phyloP scores from a whole-genome alignment of 1,140 invertebrate species.

The Archegozetes longisetosus region DNA sequence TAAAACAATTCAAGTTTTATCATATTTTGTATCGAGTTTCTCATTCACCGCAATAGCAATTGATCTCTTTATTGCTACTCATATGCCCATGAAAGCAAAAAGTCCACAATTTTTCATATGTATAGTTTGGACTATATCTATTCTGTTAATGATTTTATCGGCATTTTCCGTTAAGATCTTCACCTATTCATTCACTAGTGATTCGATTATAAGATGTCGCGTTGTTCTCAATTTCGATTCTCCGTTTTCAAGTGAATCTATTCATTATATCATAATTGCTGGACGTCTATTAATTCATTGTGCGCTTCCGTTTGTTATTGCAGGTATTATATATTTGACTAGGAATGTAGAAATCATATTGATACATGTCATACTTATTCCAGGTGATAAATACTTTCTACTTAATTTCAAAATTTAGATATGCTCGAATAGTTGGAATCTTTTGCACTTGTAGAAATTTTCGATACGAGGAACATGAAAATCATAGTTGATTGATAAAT shows the following conservation, averaged over 20 bases:
- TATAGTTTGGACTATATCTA: neutral
- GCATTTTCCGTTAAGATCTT: neutral
- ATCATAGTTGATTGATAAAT: too few relatives aligned
- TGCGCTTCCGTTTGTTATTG: slow-evolving; percentile 34
- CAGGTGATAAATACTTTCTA: too few relatives aligned
- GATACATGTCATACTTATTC: too few relatives aligned
- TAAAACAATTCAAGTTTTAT: slow-evolving; percentile 2
- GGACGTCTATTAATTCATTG: slow-evolving; percentile 36
- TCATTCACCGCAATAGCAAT: slow-evolving; percentile 37
- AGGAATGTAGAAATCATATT: too few relatives aligned
- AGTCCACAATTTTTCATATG: neutral
- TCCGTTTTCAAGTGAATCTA: neutral
- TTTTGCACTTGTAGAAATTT: too few relatives aligned
- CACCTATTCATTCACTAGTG: neutral
- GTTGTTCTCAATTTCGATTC: slow-evolving; percentile 25
- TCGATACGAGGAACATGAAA: too few relatives aligned
- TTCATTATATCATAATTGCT: slow-evolving; percentile 25
- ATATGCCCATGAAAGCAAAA: slow-evolving; percentile 30
- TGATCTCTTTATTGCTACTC: slow-evolving; percentile 34
- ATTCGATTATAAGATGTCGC: slow-evolving; percentile 27
- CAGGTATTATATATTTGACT: too few relatives aligned
- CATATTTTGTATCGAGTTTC: slow-evolving; percentile 35
- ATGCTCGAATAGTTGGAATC: too few relatives aligned
- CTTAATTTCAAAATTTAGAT: too few relatives aligned
- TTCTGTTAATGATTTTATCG: neutral